Evolutionary conservation across 2,113 vertebrate species (phyloP).

Genomic region (Uria lomvia): DNA sequence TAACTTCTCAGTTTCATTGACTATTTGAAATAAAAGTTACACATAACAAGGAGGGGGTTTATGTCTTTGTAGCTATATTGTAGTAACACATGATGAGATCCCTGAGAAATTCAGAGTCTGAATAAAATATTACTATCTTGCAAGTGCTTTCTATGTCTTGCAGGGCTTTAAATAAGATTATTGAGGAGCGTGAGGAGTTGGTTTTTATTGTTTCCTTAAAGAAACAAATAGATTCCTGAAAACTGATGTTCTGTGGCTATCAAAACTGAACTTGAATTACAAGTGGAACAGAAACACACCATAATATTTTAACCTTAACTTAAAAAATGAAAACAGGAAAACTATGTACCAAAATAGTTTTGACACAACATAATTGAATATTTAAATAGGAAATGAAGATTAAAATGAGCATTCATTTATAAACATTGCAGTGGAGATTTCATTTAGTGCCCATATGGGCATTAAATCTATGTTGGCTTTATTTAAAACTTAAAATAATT

Average conservation of each 20-base stretch:
- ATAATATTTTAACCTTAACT: neutral
- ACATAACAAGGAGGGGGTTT: neutral
- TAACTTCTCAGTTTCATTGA: constrained; percentile 6
- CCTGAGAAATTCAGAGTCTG: neutral
- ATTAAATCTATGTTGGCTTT: neutral
- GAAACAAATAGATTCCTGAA: constrained; percentile 15
- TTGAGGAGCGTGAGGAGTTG: neutral
- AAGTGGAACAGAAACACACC: neutral
- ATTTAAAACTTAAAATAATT: neutral
- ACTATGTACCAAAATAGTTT: neutral
- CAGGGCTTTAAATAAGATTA: constrained; percentile 34
- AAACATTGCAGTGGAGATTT: neutral
- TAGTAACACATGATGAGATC: neutral
- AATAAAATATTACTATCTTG: neutral
- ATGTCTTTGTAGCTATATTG: neutral
- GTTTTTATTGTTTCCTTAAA: neutral
- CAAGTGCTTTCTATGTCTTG: neutral
- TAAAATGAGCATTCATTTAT: neutral
- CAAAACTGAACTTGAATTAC: neutral
- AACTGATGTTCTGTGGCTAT: neutral
- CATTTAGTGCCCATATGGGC: no score
- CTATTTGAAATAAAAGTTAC: neutral
- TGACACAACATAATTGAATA: neutral
- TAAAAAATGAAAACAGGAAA: neutral
- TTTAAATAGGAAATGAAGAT: neutral